A percentile compares a stretch with the other conserved stretches of the same genome.
Conservation (phyloP, 2,888 invertebrate genomes). For the Sialis lutaria region DNA sequence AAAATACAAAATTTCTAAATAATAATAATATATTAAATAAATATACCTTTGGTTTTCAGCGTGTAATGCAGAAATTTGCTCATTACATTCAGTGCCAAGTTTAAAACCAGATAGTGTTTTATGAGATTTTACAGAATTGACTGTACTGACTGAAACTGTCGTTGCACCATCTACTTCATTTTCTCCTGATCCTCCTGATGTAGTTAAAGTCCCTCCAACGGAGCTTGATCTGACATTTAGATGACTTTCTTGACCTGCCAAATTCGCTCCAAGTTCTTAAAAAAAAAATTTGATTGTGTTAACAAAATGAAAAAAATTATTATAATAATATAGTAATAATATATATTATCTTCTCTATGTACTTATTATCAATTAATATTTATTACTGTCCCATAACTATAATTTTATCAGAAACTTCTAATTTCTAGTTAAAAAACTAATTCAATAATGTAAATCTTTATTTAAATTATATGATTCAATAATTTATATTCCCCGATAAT, state of each 20-base stretch:
- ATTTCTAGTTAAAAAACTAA: too few relatives aligned
- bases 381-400: too few relatives aligned
- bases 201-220: slow-evolving; percentile 24
- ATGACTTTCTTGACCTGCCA: slow-evolving; percentile 45
- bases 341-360: too few relatives aligned
- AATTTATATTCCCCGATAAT: too few relatives aligned
- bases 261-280: slow-evolving; percentile 69
- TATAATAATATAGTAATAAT: too few relatives aligned
- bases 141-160: slow-evolving; percentile 42
- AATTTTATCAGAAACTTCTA: too few relatives aligned
- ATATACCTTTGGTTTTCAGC: slow-evolving; percentile 24
- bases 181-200: slow-evolving; percentile 12
- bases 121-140: slow-evolving; percentile 41
- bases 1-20: too few relatives aligned
- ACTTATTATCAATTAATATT: too few relatives aligned
- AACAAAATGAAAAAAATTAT: not conserved
- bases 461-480: too few relatives aligned
- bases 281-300: slow-evolving; percentile 4
- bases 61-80: slow-evolving; percentile 27
- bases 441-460: too few relatives aligned
- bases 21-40: not conserved
- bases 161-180: slow-evolving; percentile 27
- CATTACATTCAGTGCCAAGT: slow-evolving; percentile 24
- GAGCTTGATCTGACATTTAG: slow-evolving; percentile 22
- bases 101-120: slow-evolving; percentile 26